Evolutionary conservation across 2,888 invertebrate genomes (phyloP), one percentile per base, ranked within the genome.

Genomic region (Limenitis camilla): DNA sequence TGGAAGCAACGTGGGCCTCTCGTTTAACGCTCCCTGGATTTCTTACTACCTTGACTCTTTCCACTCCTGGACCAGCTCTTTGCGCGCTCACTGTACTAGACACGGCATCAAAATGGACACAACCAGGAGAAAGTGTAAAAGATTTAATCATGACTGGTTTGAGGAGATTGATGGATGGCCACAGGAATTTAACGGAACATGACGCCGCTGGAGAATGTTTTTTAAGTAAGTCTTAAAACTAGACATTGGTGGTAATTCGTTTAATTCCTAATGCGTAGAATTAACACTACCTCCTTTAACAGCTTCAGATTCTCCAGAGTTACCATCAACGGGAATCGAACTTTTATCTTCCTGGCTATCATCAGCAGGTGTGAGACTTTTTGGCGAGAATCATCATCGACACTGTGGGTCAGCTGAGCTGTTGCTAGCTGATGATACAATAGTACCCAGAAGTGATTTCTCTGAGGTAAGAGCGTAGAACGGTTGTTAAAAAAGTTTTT

Each of bases 181-280:
- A 80, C 10, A 70, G 81, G 51, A 86, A 87, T 54, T 53, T 84
- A 36, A 84, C 86, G 0, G 76, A 78, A 51, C 77, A 79, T 62
- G 85, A 84, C 48, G 74, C 78, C 0, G 76, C 75, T n/a, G 81
- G 79, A 0, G 74, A 75, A 10, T 82, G 82, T 45, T 78, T 78
- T 39, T 56, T 78, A 5, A 71, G 85, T 84, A 60, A 76, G 84
- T 70, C 2, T 30, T 35, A 33, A 11, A 29, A 5, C 9, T 1
- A 10, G 0, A 6, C 1, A 40, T 6, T 28, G 29, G 19, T 1
- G 8, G 33, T 33, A 33, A 33, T 33, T 33, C 33, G 33, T 33
- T 33, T 1, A 9, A 7, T 7, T 33, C 1, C 9, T 4, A 2
- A 8, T 8, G 1, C 5, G 11, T 8, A 8, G 1, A 27, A 11